A percentile compares a stretch with the other conserved stretches of the same genome.
Conservation (phyloP, 2,888 invertebrate genomes). For the Calephelis perditalis region DNA sequence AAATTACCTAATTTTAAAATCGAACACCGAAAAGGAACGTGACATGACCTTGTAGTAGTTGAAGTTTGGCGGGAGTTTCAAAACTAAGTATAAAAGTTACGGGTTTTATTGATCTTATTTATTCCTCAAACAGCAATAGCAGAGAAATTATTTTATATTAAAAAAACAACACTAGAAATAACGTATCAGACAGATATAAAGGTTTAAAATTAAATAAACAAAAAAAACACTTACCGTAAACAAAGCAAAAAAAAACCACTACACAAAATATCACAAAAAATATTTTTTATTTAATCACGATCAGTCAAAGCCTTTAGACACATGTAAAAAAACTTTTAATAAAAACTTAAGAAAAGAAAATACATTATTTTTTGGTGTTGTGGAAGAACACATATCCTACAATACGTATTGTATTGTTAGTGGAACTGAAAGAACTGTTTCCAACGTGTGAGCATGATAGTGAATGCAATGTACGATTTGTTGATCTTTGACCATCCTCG, state of each 20-base stretch:
- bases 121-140: too few species aligned
- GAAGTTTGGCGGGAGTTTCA: too few species aligned
- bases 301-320: background rate
- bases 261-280: background rate
- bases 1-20: too few species aligned
- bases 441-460: background rate
- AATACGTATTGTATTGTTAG: conserved; percentile 1
- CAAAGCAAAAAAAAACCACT: background rate
- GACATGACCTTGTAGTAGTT: too few species aligned
- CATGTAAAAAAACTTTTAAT: background rate
- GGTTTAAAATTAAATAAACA: too few species aligned
- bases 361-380: background rate
- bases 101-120: too few species aligned
- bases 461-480: conserved; percentile 5
- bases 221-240: background rate
- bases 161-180: too few species aligned
- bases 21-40: too few species aligned
- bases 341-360: background rate
- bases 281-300: background rate
- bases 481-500: conserved; percentile 11
- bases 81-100: too few species aligned
- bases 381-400: background rate
- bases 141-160: too few species aligned
- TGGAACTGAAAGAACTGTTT: background rate
- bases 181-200: too few species aligned